These are phyloP conservation scores for Labeo calbasu DNA, from an alignment of 2,797 vertebrate species.

Conservation along the genomic window DNA sequence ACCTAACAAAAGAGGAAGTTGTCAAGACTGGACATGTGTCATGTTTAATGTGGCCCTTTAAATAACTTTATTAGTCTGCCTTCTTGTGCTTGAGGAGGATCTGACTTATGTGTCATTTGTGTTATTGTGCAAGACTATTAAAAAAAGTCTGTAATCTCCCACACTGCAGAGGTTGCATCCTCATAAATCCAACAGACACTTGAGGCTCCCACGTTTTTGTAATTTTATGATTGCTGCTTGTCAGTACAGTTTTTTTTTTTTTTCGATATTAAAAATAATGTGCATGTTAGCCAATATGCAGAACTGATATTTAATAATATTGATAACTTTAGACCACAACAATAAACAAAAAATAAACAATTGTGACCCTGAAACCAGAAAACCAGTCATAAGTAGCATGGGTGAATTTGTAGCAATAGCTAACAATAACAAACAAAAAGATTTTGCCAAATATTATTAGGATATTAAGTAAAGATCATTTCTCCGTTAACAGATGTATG, in stretches of 20 bases:
- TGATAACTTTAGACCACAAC: neutral
- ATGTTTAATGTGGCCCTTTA: neutral
- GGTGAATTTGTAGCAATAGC: too few relatives aligned
- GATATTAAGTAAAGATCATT: too few relatives aligned
- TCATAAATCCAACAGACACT: neutral
- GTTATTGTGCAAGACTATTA: neutral
- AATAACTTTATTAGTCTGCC: constrained; percentile 26
- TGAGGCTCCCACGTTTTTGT: neutral
- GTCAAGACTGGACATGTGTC: constrained; percentile 13
- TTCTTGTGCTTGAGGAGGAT: neutral
- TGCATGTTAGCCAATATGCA: neutral
- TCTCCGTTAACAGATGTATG: too few relatives aligned
- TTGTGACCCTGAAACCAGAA: too few relatives aligned
- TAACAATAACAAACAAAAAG: too few relatives aligned
- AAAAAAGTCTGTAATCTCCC: neutral
- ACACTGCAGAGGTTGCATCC: neutral
- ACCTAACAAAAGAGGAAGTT: neutral
- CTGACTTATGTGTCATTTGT: neutral
- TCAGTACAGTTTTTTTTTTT: neutral
- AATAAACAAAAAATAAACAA: neutral
- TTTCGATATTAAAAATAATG: neutral
- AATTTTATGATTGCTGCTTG: neutral
- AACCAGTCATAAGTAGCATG: too few relatives aligned
- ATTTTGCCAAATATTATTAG: too few relatives aligned
- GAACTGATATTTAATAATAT: neutral